Conservation (phyloP, 2,888 invertebrate genomes). For the Cartodere bifasciata region DNA sequence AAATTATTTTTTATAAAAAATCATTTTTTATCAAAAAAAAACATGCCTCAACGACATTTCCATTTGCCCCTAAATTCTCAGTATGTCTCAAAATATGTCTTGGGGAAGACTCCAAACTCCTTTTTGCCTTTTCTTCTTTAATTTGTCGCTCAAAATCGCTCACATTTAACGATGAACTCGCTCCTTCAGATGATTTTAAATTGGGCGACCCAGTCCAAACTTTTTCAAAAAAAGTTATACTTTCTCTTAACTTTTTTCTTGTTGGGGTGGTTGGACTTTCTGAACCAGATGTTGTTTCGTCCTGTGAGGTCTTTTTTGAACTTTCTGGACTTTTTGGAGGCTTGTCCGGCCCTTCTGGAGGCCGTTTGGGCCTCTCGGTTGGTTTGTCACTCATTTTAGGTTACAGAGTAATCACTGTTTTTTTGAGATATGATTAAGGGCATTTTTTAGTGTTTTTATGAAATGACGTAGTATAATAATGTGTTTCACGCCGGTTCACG, state of each 20-base stretch:
- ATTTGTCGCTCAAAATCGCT: slow-evolving; percentile 23
- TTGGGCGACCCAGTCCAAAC: slow-evolving; percentile 50
- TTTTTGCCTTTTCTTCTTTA: slow-evolving; percentile 22
- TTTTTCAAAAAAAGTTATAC: slow-evolving; percentile 70
- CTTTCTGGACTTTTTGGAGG: too few species aligned
- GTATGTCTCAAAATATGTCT: slow-evolving; percentile 20
- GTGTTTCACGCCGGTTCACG: background rate
- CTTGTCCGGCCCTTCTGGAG: slow-evolving; percentile 20
- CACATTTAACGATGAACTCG: slow-evolving; percentile 21
- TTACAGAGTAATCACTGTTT: too few species aligned
- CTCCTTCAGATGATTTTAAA: slow-evolving; percentile 30
- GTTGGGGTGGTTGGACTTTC: slow-evolving; percentile 31
- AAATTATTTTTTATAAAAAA: too few species aligned
- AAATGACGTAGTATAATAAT: too few species aligned
- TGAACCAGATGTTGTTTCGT: too few species aligned
- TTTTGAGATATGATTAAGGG: too few species aligned
- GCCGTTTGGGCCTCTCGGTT: slow-evolving; percentile 24
- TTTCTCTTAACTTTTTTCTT: slow-evolving; percentile 48
- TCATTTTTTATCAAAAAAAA: too few species aligned
- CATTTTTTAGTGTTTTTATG: too few species aligned
- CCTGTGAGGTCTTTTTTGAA: too few species aligned
- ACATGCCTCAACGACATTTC: slow-evolving; percentile 32
- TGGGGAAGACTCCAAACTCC: slow-evolving; percentile 36
- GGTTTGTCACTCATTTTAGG: too few species aligned
- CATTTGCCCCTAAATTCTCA: slow-evolving; percentile 26